A percentile compares a stretch with the other conserved stretches of the same genome.
Conservation (phyloP, 2,888 invertebrate genomes). For the Cactoblastis cactorum region DNA sequence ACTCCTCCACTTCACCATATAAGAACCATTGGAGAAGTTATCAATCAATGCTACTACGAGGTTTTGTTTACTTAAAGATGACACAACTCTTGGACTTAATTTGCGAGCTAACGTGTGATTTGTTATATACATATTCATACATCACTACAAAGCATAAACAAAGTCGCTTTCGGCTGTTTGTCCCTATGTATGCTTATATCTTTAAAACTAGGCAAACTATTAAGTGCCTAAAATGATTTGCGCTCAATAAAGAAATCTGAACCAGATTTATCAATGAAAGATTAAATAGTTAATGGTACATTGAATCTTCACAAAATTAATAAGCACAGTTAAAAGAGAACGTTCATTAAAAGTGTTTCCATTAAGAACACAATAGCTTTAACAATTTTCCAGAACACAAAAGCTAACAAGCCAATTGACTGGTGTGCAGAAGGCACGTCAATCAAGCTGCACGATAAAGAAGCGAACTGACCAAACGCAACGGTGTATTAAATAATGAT, state of each 20-base stretch:
- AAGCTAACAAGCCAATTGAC: conserved; percentile 9
- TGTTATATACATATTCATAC: no score
- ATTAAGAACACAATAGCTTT: not conserved
- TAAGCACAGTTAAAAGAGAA: not conserved
- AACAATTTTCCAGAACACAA: conserved; percentile 7
- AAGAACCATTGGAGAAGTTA: not conserved
- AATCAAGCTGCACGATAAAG: conserved; percentile 1
- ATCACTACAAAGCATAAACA: no score
- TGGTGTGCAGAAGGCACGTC: conserved; percentile 2
- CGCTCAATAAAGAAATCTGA: no score
- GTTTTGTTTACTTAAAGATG: no score
- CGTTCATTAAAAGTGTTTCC: not conserved
- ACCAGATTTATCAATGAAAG: no score
- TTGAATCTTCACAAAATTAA: not conserved
- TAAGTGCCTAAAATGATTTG: no score
- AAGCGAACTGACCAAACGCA: not conserved
- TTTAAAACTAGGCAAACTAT: no score
- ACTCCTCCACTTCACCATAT: not conserved
- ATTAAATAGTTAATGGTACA: not conserved
- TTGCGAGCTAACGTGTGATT: no score
- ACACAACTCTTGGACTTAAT: no score
- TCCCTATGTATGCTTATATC: no score
- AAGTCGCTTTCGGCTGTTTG: no score
- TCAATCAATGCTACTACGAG: not conserved
- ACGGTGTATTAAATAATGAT: not conserved